These are phyloP conservation scores for Botia almorhae DNA, from an alignment of 2,797 vertebrate genomes.

Conservation along the genomic window DNA sequence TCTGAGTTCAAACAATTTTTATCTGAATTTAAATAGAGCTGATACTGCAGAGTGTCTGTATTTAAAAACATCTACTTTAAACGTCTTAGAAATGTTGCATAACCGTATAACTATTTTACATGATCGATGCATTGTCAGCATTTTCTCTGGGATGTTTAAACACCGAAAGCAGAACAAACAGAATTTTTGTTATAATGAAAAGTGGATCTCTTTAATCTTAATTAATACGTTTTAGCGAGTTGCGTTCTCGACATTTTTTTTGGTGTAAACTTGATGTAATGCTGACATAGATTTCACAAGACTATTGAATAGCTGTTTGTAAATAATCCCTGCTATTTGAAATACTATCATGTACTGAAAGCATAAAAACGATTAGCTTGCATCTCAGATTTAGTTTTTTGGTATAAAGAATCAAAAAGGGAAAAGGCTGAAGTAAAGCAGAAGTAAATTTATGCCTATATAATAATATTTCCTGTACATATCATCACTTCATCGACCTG, in stretches of 20 bases:
- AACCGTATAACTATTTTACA: background rate
- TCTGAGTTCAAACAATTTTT: no score
- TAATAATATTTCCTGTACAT: no score
- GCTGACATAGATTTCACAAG: slow-evolving; percentile 3
- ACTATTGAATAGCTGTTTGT: background rate
- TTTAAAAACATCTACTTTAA: background rate
- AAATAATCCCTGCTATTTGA: background rate
- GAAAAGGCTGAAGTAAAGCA: no score
- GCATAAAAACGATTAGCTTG: no score
- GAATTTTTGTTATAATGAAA: background rate
- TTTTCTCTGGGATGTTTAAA: slow-evolving; percentile 12
- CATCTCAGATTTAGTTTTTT: no score
- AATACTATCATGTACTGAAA: no score
- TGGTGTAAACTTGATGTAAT: background rate
- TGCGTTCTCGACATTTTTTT: background rate
- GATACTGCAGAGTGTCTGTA: slow-evolving; percentile 5
- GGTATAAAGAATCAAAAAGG: no score
- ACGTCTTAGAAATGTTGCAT: no score
- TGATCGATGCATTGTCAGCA: slow-evolving; percentile 39
- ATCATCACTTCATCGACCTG: no score
- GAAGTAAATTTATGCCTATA: no score
- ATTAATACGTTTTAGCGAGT: slow-evolving; percentile 49
- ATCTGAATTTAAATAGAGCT: slow-evolving; percentile 15
- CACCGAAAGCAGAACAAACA: slow-evolving; percentile 34
- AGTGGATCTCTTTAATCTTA: slow-evolving; percentile 34